Evolutionary conservation across 2,113 vertebrate species (phyloP).

Genomic region (Brachionichthys hirsutus): DNA sequence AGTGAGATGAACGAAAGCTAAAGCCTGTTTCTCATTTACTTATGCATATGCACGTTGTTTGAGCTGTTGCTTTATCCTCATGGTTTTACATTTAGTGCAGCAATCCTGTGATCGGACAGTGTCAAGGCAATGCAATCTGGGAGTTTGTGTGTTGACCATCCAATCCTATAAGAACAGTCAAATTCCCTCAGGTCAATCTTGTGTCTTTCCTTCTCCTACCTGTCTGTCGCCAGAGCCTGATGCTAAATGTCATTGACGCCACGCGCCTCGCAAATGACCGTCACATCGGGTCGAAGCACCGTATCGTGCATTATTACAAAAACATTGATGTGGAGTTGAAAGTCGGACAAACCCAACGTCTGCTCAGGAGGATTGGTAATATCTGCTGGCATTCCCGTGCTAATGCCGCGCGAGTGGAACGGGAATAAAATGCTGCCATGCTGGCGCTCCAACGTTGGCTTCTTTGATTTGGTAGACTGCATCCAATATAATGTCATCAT

Average conservation of each 20-base stretch:
- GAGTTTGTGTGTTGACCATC: slow-evolving; percentile 19
- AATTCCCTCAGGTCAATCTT: slow-evolving; percentile 77
- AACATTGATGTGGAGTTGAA: slow-evolving; percentile 66
- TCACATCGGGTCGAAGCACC: slow-evolving; percentile 49
- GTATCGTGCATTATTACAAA: slow-evolving; percentile 34
- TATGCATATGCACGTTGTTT: neutral
- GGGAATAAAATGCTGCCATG: slow-evolving; percentile 72
- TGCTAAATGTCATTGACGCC: slow-evolving; percentile 93
- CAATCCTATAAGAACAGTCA: slow-evolving; percentile 29
- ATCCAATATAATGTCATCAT: slow-evolving; percentile 72
- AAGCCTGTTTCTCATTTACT: neutral
- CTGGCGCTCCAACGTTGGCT: slow-evolving; percentile 69
- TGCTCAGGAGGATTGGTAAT: slow-evolving; percentile 64
- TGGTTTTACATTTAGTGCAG: neutral
- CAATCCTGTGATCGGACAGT: slow-evolving; percentile 7
- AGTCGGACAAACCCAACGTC: slow-evolving; percentile 57
- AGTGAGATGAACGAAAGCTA: slow-evolving; percentile 7
- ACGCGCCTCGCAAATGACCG: slow-evolving; percentile 51
- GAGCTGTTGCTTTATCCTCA: neutral
- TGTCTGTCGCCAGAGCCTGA: slow-evolving; percentile 89
- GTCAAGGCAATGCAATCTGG: slow-evolving; percentile 2
- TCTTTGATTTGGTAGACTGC: slow-evolving; percentile 72
- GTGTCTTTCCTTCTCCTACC: slow-evolving; percentile 90
- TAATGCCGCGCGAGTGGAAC: slow-evolving; percentile 66
- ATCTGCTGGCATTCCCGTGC: slow-evolving; percentile 66